phyloP scores from a whole-genome alignment of 2,113 vertebrate genomes.

The Damaliscus lunatus region DNA sequence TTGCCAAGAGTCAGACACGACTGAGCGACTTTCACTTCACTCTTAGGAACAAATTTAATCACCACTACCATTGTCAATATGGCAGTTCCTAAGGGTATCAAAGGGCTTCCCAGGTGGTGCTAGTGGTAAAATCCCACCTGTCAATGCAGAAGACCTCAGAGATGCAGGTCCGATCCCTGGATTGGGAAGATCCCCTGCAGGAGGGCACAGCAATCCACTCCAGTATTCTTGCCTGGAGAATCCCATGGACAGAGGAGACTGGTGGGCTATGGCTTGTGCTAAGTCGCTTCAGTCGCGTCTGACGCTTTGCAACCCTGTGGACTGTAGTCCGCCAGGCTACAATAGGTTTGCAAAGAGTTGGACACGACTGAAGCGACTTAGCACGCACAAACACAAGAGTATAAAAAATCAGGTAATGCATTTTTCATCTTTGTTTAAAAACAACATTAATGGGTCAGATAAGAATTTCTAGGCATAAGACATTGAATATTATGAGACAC shows the following conservation, averaged over 20 bases:
- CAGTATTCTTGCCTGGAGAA: neutral
- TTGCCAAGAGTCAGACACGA: neutral
- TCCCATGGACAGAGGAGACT: neutral
- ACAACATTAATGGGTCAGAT: neutral
- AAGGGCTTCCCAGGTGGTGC: neutral
- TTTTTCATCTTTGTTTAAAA: neutral
- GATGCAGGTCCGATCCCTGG: neutral
- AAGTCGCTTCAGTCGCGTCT: accelerated
- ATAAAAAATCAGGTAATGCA: neutral
- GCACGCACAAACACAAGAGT: neutral
- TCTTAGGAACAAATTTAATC: slow-evolving; percentile 1
- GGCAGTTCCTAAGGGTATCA: neutral
- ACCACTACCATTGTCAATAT: neutral
- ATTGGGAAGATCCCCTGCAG: neutral
- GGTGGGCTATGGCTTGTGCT: neutral
- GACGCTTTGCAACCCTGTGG: neutral
- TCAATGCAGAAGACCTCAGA: neutral
- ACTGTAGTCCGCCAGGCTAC: neutral
- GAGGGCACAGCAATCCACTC: neutral
- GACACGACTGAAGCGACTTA: accelerated
- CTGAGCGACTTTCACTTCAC: neutral
- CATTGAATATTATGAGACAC: neutral
- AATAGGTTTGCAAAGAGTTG: neutral
- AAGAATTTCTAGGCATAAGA: neutral
- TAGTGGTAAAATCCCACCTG: neutral